Percentiles rank a stretch among this genome's conserved stretches.
Conservation (phyloP, 2,888 invertebrate genomes). For the Piscicola geometra region DNA sequence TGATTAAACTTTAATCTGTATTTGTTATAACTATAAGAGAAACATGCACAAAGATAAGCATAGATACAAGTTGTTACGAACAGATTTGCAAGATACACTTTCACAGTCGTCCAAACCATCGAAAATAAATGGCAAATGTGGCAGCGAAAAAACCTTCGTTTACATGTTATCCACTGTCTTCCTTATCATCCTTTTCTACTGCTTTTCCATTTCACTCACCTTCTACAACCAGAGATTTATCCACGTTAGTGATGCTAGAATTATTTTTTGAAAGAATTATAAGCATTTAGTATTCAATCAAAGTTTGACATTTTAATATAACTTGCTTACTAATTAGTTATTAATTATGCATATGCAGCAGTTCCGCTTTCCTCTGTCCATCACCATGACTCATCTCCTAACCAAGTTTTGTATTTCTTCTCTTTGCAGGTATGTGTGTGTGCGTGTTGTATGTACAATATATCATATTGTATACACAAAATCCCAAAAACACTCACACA, state of each 20-base stretch:
- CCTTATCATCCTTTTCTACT: conserved; percentile 32
- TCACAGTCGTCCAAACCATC: background rate
- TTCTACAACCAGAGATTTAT: conserved; percentile 60
- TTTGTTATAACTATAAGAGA: no score
- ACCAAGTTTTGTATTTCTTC: conserved; percentile 79
- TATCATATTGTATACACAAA: no score
- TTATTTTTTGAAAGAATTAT: background rate
- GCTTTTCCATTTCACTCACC: conserved; percentile 38
- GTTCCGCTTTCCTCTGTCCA: conserved; percentile 79
- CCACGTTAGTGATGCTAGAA: conserved; percentile 33
- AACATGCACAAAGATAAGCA: background rate
- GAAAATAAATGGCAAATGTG: background rate
- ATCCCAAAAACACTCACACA: no score
- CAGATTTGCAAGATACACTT: background rate
- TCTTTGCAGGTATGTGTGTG: conserved; percentile 61
- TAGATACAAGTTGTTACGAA: background rate
- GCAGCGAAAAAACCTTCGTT: background rate
- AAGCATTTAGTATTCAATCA: background rate
- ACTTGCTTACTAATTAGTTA: background rate
- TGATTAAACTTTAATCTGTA: no score
- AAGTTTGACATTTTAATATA: background rate
- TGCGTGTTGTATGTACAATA: no score
- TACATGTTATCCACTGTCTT: conserved; percentile 23
- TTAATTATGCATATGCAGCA: conserved; percentile 60
- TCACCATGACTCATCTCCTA: conserved; percentile 82